Evolutionary conservation across 2,888 invertebrate species (phyloP), one percentile per base, ranked within the genome.

Genomic region (Morpho deidamia): DNA sequence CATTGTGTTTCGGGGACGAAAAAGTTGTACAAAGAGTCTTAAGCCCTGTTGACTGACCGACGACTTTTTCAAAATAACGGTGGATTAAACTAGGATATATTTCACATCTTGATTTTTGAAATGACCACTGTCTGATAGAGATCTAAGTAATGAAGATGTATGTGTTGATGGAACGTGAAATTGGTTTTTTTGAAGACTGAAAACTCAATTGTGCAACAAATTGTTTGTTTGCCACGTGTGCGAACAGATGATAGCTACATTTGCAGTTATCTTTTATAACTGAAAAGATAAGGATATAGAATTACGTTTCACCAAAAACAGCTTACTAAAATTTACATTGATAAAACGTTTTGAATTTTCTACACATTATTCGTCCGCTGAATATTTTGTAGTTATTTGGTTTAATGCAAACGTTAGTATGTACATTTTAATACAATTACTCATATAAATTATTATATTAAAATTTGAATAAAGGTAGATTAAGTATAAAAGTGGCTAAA

Each of bases 11-110:
- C 67, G 59, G 65, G 83, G 81, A 82, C 81, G 81, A 84, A 83
- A 83, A 80, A 75, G 63, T 50, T 59, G 70, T 67, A 84, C 82
- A 84, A 87, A 80, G 70, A 67, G 65, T 65, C 65, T 74, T 74
- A 76, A 74, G 68, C 67, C 7, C 76, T 83, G 79, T 83, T 83
- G 86, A 84, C 82, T 81, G 85, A 82, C 85, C 85, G 78, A 61
- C 57, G 65, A 67, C 71, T 69, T 77, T 78, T 82, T 52, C 49
- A 35, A 49, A 14, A 10, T 40, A 11, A 32, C 46, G 14, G 74
- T 71, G 71, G 68, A 54, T 59, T 65, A 70, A 76, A 59, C 62
- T 57, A 62, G 71, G 72, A 80, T 84, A 74, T 61, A 71, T 85
- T 80, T 69, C 77, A 73, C 72, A 73, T 76, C 76, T 80, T 74